These are phyloP conservation scores for Acanthopleura granulata DNA, from an alignment of 2,888 invertebrate genomes.

Conservation along the genomic window DNA sequence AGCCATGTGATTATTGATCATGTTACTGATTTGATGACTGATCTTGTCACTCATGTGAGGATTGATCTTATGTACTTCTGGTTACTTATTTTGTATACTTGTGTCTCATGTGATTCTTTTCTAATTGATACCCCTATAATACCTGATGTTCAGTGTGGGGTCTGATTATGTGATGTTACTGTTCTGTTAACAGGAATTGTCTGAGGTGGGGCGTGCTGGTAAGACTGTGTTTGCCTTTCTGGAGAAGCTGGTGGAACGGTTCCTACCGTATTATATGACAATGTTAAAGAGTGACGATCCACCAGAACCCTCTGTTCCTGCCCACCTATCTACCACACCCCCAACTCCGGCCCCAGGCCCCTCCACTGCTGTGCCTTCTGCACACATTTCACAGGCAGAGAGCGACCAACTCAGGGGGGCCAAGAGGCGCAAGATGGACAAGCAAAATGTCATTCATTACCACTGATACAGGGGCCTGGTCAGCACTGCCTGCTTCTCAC, in stretches of 20 bases:
- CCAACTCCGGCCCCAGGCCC: neutral
- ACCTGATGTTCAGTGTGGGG: no score
- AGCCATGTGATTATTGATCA: no score
- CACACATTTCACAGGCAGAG: neutral
- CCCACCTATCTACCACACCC: neutral
- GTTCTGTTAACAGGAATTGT: conserved; percentile 43
- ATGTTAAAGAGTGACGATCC: conserved; percentile 28
- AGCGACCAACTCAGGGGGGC: neutral
- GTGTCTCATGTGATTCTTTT: no score
- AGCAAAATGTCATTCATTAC: conserved; percentile 12
- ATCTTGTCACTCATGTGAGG: no score
- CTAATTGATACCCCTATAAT: no score
- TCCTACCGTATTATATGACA: conserved; percentile 51
- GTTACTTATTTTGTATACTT: no score
- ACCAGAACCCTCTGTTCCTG: neutral
- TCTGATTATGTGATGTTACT: neutral
- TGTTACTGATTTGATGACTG: no score
- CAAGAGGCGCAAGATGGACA: conserved; percentile 14
- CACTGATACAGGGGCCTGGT: neutral
- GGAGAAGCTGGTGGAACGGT: conserved; percentile 53
- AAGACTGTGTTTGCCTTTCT: conserved; percentile 53
- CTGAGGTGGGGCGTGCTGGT: conserved; percentile 62
- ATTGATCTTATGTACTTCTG: no score
- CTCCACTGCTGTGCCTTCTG: neutral
- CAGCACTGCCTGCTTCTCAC: no score